Percentiles rank a stretch among this genome's conserved stretches.
Evolutionary conservation across 2,888 invertebrate species (phyloP).

Genomic region (Tenthredo scrophulariae): DNA sequence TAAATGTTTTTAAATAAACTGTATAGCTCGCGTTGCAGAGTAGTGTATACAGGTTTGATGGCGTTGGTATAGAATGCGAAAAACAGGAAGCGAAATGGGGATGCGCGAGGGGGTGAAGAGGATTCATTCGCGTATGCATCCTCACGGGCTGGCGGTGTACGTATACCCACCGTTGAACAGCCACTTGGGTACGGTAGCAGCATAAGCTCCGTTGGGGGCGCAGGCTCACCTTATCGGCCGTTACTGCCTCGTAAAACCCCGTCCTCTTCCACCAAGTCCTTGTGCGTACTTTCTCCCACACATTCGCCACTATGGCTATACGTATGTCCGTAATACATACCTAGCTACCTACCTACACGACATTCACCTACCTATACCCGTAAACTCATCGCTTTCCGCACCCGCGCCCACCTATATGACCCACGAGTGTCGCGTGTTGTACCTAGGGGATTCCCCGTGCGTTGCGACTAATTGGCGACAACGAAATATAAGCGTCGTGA

Average conservation of each 20-base stretch:
- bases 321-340: background rate
- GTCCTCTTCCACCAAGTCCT: conserved; percentile 68
- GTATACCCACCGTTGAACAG: conserved; percentile 67
- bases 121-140: conserved; percentile 45
- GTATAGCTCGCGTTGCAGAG: conserved; percentile 41
- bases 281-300: conserved; percentile 23
- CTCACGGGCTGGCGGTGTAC: background rate
- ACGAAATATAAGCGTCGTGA: conserved; percentile 42
- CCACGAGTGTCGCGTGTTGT: conserved; percentile 44
- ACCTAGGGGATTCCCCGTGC: conserved; percentile 49
- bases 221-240: conserved; percentile 78
- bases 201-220: conserved; percentile 75
- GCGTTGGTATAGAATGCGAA: conserved; percentile 49
- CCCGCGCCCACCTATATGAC: conserved; percentile 9
- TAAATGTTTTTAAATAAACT: conserved; percentile 71
- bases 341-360: conserved; percentile 66
- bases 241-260: conserved; percentile 78
- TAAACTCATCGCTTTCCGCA: conserved; percentile 46
- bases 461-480: conserved; percentile 52
- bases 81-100: conserved; percentile 56
- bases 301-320: background rate
- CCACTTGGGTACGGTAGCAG: conserved; percentile 77
- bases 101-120: conserved; percentile 56
- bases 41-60: conserved; percentile 38
- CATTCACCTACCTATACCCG: conserved; percentile 59